Conservation (phyloP, 1,140 invertebrate species). For the Hydropsyche tenuis region DNA sequence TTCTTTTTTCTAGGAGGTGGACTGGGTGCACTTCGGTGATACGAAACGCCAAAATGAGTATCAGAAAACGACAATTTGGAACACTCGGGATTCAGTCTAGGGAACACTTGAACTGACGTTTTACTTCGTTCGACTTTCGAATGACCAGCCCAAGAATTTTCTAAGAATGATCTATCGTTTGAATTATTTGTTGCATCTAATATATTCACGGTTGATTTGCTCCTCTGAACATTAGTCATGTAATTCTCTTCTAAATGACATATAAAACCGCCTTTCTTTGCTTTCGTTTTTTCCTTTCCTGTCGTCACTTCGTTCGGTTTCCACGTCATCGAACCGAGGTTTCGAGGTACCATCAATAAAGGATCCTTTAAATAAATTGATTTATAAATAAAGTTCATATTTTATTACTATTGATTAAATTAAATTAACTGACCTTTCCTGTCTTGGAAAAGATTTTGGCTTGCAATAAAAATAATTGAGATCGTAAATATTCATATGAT, state of each 20-base stretch:
- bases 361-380: too few species aligned
- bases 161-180: constrained; percentile 17
- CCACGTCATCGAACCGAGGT: constrained; percentile 65
- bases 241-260: constrained; percentile 37
- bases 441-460: constrained; percentile 66
- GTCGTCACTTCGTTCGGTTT: constrained; percentile 52
- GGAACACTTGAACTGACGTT: constrained; percentile 55
- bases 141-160: constrained; percentile 39
- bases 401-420: too few species aligned
- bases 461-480: constrained; percentile 65
- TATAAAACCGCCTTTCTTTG: constrained; percentile 30
- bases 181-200: constrained; percentile 21
- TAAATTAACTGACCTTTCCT: constrained; percentile 60
- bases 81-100: constrained; percentile 53
- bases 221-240: constrained; percentile 38
- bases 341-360: constrained; percentile 68
- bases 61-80: constrained; percentile 10
- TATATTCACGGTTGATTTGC: constrained; percentile 46
- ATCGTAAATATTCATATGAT: constrained; percentile 69
- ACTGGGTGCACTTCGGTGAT: constrained; percentile 58
- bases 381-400: too few species aligned
- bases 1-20: constrained; percentile 58
- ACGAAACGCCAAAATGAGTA: constrained; percentile 36
- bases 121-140: constrained; percentile 59
- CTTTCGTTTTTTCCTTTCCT: not conserved